These are phyloP conservation scores for Sinodicranocentrus sp. DNA, from an alignment of 2,888 invertebrate species.

Conservation along the genomic window DNA sequence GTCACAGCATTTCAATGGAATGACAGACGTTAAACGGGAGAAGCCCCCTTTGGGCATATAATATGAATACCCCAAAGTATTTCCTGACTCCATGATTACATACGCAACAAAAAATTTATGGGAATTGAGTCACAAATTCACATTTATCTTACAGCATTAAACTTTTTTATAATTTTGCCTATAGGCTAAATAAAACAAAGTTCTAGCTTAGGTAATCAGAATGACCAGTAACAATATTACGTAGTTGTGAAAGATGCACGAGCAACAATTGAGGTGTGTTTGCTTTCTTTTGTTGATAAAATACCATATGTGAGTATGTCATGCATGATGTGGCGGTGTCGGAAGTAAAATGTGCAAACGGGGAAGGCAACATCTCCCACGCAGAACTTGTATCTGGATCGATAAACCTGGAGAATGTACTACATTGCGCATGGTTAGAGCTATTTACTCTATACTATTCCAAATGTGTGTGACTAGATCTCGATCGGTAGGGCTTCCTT, in stretches of 20 bases:
- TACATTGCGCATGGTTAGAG: conserved; percentile 19
- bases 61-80: conserved; percentile 75
- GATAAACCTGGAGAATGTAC: conserved; percentile 55
- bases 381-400: conserved; percentile 45
- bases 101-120: background rate
- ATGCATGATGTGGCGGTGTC: too few species aligned
- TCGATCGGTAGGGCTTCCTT: too few species aligned
- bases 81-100: conserved; percentile 71
- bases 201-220: too few species aligned
- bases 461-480: too few species aligned
- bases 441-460: too few species aligned
- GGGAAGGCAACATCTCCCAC: conserved; percentile 40
- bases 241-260: too few species aligned
- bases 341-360: conserved; percentile 11
- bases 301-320: conserved; percentile 46
- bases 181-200: background rate
- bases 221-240: too few species aligned
- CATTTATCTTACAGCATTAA: conserved; percentile 1
- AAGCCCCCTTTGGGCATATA: conserved; percentile 74
- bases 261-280: background rate
- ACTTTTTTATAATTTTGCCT: conserved; percentile 6
- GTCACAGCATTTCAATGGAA: conserved; percentile 80
- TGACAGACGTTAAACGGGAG: conserved; percentile 64
- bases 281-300: background rate
- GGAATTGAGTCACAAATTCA: background rate